Conservation (phyloP, 2,888 invertebrate species). For the Girardia tigrina region DNA sequence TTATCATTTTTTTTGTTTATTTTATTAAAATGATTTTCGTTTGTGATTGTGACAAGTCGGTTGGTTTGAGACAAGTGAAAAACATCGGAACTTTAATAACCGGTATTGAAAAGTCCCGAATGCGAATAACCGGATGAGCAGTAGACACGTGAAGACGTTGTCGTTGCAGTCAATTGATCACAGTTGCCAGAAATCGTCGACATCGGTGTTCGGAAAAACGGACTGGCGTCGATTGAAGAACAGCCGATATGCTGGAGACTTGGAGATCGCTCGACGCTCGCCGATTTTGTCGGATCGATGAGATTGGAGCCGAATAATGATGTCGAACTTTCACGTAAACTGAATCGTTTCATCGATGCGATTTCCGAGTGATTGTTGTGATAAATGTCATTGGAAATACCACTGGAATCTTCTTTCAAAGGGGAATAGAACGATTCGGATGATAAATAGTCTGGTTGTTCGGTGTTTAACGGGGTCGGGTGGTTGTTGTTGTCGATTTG, state of each 20-base stretch:
- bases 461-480: not conserved
- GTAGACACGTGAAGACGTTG: not conserved
- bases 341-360: conserved; percentile 5
- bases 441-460: not conserved
- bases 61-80: not conserved
- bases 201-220: conserved; percentile 5
- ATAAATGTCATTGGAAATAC: not conserved
- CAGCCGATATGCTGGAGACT: conserved; percentile 23
- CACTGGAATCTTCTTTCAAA: not conserved
- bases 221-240: conserved; percentile 15
- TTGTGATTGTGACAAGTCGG: not conserved
- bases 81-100: conserved; percentile 13
- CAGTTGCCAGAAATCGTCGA: not conserved
- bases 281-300: not conserved
- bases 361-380: not conserved
- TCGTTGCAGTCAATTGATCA: conserved; percentile 7
- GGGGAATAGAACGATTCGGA: not conserved
- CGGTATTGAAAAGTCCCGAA: conserved; percentile 19
- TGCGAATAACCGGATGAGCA: conserved; percentile 8
- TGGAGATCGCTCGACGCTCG: not conserved
- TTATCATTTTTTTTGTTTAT: too few species aligned
- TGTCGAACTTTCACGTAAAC: conserved; percentile 8
- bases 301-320: not conserved
- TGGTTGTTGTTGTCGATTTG: not conserved
- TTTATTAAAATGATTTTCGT: conserved; percentile 17